Evolutionary conservation across 2,888 invertebrate genomes (phyloP), one percentile per base, ranked within the genome.

Genomic region (Aleiodes alternator): DNA sequence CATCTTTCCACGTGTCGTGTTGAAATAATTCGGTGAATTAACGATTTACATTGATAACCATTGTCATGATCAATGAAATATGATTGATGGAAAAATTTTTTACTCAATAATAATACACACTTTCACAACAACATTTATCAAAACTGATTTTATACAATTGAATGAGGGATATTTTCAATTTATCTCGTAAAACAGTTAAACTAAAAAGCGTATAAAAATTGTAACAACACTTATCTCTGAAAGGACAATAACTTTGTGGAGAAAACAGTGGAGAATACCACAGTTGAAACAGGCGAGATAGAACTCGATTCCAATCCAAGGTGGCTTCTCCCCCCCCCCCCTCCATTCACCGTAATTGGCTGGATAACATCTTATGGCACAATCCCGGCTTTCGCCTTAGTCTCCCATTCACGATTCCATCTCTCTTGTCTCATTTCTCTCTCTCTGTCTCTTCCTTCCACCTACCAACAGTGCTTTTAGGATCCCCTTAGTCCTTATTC

Each of bases 311-410:
- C 61, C 61, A 61, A 61, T 61, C 61, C 61, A 3, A 43, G 11
- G 61, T 38, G 38, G 38, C 43, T 43, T 38, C 57, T 43, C 61
- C 43, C 23, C 23, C 38, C 57, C 16, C 61, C 43, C 23, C 23
- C 38, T 38, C 16, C 61, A 66, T 66, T 34, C 29, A 66, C 66
- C 31, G 66, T 66, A 66, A 66, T 66, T 66, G 66, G 50, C 51
- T 29, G 29, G 66, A 66, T 66, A 66, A 66, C 66, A 66, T 66
- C 66, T 50, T 66, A 66, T 66, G 66, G 48, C 66, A 66, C 66
- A 66, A 66, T 66, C 66, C 50, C 66, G 66, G 66, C 50, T 66
- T 66, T 66, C 66, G 50, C 29, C 50, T 66, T 48, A 50, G 66
- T n/a, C 29, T 53, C 66, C 66, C 66, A 66, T 66, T 66, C 50